These are phyloP conservation scores for Leptarthrus brevirostris DNA, from an alignment of 2,888 invertebrate genomes.

Conservation along the genomic window DNA sequence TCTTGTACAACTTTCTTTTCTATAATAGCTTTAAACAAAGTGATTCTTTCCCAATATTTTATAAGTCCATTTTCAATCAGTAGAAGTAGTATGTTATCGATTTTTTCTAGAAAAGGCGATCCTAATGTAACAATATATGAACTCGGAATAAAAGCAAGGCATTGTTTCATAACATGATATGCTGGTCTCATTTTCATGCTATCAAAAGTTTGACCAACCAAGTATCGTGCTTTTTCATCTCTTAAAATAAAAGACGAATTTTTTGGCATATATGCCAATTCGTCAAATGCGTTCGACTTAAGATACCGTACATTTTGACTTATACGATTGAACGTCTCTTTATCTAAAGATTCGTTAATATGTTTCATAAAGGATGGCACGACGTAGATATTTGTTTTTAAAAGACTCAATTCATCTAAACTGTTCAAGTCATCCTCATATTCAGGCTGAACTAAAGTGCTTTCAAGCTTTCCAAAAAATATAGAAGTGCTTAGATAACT, in stretches of 20 bases:
- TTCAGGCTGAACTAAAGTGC: constrained; percentile 61
- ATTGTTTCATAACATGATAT: constrained; percentile 62
- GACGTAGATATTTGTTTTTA: constrained; percentile 44
- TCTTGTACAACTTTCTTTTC: constrained; percentile 31
- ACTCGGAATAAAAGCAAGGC: constrained; percentile 59
- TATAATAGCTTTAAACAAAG: constrained; percentile 48
- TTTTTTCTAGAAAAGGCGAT: constrained; percentile 60
- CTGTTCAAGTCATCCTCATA: constrained; percentile 60
- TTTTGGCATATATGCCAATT: background rate
- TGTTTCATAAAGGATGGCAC: background rate
- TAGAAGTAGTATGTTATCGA: constrained; percentile 58
- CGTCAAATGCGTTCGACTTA: background rate
- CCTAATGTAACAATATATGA: constrained; percentile 60
- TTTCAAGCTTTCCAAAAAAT: constrained; percentile 63
- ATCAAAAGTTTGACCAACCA: constrained; percentile 60
- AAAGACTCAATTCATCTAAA: constrained; percentile 56
- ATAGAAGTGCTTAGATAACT: constrained; percentile 61
- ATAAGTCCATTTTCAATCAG: constrained; percentile 61
- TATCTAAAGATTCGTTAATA: background rate
- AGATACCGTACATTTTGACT: background rate
- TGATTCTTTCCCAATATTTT: constrained; percentile 60
- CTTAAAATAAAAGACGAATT: constrained; percentile 59
- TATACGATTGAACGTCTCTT: background rate
- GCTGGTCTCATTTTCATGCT: constrained; percentile 58
- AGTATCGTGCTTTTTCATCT: constrained; percentile 57